phyloP scores from a whole-genome alignment of 2,888 invertebrate species.

The Heliconius aoede region DNA sequence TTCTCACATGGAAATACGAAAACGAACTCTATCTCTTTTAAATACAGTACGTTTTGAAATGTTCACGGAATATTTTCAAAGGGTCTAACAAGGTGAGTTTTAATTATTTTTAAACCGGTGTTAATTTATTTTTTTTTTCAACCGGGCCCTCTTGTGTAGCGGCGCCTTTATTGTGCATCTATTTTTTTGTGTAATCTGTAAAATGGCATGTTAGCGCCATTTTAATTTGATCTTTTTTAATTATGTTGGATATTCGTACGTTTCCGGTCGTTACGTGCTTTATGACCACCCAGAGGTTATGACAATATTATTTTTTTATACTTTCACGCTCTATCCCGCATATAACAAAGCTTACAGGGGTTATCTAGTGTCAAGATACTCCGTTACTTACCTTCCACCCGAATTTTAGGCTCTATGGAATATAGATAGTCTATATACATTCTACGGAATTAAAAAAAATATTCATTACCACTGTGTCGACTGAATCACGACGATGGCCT shows the following conservation, averaged over 20 bases:
- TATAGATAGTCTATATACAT: no score
- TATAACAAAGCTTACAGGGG: not conserved
- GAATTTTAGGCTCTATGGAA: no score
- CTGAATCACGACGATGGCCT: no score
- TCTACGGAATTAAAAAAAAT: no score
- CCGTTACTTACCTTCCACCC: not conserved
- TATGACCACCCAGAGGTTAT: constrained; percentile 44
- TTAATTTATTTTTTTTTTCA: constrained; percentile 74
- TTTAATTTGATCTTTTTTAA: constrained; percentile 67
- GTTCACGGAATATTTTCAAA: constrained; percentile 33
- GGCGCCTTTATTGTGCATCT: constrained; percentile 58
- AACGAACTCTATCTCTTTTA: not conserved
- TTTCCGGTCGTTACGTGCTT: constrained; percentile 66
- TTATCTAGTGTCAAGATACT: not conserved
- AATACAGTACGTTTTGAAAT: not conserved
- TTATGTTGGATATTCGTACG: constrained; percentile 69
- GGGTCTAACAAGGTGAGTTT: constrained; percentile 78
- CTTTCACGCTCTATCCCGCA: not conserved
- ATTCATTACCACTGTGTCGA: no score
- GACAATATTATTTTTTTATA: constrained; percentile 34
- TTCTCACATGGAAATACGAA: constrained; percentile 4
- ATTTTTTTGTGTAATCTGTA: constrained; percentile 77
- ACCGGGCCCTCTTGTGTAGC: constrained; percentile 67
- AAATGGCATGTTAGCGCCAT: constrained; percentile 80
- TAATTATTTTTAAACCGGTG: constrained; percentile 79